Base-by-base conservation (phyloP, 2,797 vertebrate genomes). In the Dallia pectoralis region DNA sequence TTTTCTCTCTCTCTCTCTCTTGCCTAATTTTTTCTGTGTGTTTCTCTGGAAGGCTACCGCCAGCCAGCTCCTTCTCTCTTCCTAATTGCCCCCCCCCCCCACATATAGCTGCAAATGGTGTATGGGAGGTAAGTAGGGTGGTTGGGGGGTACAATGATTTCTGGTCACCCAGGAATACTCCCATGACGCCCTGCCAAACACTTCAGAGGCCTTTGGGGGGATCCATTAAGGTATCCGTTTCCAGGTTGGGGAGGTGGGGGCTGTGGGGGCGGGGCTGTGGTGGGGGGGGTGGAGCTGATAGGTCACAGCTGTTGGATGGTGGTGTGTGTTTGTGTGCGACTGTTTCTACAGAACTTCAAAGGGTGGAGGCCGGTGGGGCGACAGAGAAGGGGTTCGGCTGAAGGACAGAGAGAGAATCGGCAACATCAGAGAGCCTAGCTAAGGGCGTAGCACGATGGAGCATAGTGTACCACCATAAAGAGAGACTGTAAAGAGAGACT, bases 161-260 rank as follows among this genome's bases (percentile, higher is more conserved):
- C 77, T 76, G 74, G 77, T 82, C 78, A 80, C 73, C 73, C 72
- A 77, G 74, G 76, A 65, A 67, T 27, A 65, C 68, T 74, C 69
- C 51, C 48, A 12, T 65, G 47, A 36, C 47, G 68, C 18, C 5
- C 29, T 36, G 11, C 61, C 66, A 6, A 53, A 49, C 62, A 65
- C 76, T 61, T 32, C 68, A 70, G 71, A 75, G 71, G n/a, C 56
- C 62, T 67, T 73, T 36, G 72, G 79, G 75, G 81, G 80, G 75
- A 77, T 82, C 81, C 84, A 85, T 87, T 87, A 83, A 81, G 75
- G 77, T 77, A 71, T 80, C 79, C 79, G 74, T 84, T 84, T 82
- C 77, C 71, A 81, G 72, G 73, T 69, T 30, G 74, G 69, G 47
- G 71, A 67, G 70, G 16, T 49, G 44, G 65, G 25, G 68, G n/a